Conservation (phyloP, 2,888 invertebrate genomes). For the Ormyrus pomaceus region DNA sequence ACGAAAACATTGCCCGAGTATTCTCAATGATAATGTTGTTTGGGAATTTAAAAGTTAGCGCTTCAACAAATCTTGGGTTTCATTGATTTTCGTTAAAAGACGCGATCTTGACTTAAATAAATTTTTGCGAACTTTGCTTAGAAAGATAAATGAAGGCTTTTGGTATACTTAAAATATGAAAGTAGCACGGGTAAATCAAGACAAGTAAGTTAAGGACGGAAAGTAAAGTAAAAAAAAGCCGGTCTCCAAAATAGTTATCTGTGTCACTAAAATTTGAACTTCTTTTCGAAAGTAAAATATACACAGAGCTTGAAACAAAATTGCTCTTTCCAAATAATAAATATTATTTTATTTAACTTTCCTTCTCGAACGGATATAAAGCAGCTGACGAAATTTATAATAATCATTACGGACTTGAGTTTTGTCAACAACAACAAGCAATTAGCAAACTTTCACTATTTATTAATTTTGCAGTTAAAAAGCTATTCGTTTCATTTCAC, state of each 20-base stretch:
- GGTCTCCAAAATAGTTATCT: constrained; percentile 5
- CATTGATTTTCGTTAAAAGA: too few relatives aligned
- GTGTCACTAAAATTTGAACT: constrained; percentile 19
- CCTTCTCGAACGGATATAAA: too few relatives aligned
- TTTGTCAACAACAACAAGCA: too few relatives aligned
- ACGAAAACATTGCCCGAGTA: neutral
- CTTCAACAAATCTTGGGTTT: too few relatives aligned
- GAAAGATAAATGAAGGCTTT: neutral
- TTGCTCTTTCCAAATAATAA: constrained; percentile 2
- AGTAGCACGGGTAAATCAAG: neutral
- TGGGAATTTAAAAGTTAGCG: neutral
- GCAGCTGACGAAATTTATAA: too few relatives aligned
- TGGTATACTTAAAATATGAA: constrained; percentile 8
- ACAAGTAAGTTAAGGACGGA: neutral
- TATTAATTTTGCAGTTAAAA: too few relatives aligned
- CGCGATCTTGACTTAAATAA: too few relatives aligned
- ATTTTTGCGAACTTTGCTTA: too few relatives aligned
- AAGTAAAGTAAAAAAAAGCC: neutral
- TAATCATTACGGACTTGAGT: too few relatives aligned
- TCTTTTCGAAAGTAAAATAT: constrained; percentile 19
- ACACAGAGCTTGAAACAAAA: neutral
- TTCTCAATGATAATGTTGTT: neutral
- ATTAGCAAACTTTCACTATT: too few relatives aligned
- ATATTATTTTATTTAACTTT: neutral
- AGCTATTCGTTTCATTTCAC: neutral